Evolutionary conservation across 2,797 vertebrate genomes (phyloP).

Genomic region (Nannoperca australis): DNA sequence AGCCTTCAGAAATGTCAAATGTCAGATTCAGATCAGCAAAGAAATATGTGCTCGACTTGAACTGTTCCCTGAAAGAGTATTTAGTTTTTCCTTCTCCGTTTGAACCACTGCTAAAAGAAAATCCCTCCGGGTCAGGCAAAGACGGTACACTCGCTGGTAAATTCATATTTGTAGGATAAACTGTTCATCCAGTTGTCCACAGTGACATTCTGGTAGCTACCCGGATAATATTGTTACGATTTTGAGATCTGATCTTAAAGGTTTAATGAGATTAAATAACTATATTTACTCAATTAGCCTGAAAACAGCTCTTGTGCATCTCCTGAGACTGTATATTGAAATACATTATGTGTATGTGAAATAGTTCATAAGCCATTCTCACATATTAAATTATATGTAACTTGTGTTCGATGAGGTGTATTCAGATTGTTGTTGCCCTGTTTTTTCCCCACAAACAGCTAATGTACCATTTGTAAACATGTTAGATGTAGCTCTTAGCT

Average conservation of each 20-base stretch:
- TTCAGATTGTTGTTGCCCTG: background rate
- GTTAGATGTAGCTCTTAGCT: background rate
- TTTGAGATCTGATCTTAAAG: background rate
- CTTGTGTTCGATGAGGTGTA: background rate
- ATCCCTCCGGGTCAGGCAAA: background rate
- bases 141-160: background rate
- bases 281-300: background rate
- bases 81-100: background rate
- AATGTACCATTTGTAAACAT: background rate
- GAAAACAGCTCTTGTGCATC: background rate
- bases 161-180: background rate
- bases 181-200: background rate
- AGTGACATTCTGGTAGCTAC: background rate
- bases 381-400: background rate
- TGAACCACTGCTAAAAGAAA: background rate
- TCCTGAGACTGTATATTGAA: background rate
- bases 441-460: background rate
- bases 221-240: background rate
- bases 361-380: background rate
- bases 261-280: background rate
- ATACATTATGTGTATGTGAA: too few species aligned
- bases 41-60: slow-evolving; percentile 9
- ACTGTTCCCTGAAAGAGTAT: background rate
- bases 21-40: slow-evolving; percentile 31
- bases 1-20: slow-evolving; percentile 58